Conservation (phyloP, 2,888 invertebrate species). For the Blomia tropicalis region DNA sequence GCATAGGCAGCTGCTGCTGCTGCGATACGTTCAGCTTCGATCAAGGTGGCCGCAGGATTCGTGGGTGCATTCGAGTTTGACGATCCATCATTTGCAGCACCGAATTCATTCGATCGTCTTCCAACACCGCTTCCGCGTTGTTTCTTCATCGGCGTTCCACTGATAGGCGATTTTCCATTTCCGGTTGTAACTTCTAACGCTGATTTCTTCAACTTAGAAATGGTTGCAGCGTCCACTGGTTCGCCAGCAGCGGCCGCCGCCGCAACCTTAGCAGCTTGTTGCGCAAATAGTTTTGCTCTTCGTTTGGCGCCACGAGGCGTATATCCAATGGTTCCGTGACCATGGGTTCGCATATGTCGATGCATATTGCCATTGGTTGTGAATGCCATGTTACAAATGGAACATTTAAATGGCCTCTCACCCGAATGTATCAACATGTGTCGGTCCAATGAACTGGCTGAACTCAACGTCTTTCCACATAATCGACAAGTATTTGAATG, state of each 20-base stretch:
- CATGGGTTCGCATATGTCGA: slow-evolving; percentile 58
- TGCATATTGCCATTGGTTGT: slow-evolving; percentile 75
- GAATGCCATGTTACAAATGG: slow-evolving; percentile 59
- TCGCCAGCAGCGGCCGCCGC: slow-evolving; percentile 5
- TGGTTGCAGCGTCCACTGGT: background rate
- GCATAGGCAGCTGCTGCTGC: slow-evolving; percentile 13
- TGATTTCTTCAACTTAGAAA: slow-evolving; percentile 5
- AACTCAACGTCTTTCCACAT: slow-evolving; percentile 53
- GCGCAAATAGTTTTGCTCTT: background rate
- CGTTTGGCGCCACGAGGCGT: slow-evolving; percentile 1
- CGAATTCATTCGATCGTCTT: background rate
- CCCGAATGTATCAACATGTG: slow-evolving; percentile 65
- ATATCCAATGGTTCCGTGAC: slow-evolving; percentile 30
- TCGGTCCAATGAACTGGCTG: slow-evolving; percentile 58
- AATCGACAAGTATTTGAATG: slow-evolving; percentile 48
- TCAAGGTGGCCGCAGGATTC: background rate
- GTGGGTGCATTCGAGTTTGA: background rate
- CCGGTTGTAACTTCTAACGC: slow-evolving; percentile 3
- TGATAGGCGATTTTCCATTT: slow-evolving; percentile 3
- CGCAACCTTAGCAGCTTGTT: background rate
- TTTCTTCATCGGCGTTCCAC: slow-evolving; percentile 10
- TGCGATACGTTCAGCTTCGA: background rate
- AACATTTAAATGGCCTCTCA: slow-evolving; percentile 58
- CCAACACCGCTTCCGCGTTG: slow-evolving; percentile 3
- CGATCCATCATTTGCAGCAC: background rate